phyloP scores from a whole-genome alignment of 2,888 invertebrate genomes.

The Ophion ventricosus region DNA sequence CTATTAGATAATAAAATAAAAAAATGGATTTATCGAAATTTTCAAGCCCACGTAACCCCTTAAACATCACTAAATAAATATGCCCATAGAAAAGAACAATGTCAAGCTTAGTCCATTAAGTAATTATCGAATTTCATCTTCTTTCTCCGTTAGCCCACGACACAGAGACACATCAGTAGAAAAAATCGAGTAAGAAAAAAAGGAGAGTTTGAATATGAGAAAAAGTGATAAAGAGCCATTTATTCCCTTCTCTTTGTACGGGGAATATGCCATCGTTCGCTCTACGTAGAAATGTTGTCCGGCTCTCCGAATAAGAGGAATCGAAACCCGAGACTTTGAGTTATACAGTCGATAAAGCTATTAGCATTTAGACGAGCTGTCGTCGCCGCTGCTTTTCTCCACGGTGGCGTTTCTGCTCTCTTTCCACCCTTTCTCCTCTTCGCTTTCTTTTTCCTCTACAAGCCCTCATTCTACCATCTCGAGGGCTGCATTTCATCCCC shows the following conservation, averaged over 20 bases:
- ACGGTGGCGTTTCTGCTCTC: constrained; percentile 54
- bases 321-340: constrained; percentile 79
- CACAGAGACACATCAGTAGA: constrained; percentile 8
- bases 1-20: no score
- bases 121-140: no score
- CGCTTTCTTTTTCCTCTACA: constrained; percentile 49
- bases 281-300: constrained; percentile 44
- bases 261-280: constrained; percentile 39
- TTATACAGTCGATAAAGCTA: constrained; percentile 82
- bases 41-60: no score
- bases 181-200: constrained; percentile 16
- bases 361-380: constrained; percentile 84
- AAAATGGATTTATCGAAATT: no score
- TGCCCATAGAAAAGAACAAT: constrained; percentile 1
- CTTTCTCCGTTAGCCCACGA: constrained; percentile 28
- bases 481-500: constrained; percentile 33
- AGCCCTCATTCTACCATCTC: constrained; percentile 47
- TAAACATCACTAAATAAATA: constrained; percentile 1
- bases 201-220: constrained; percentile 28
- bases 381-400: constrained; percentile 71
- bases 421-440: constrained; percentile 45
- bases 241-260: constrained; percentile 4
- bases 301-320: constrained; percentile 70
- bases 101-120: background rate
- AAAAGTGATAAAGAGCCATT: background rate